Conservation (phyloP, 2,113 vertebrate species). For the Paramormyrops kingsleyae region DNA sequence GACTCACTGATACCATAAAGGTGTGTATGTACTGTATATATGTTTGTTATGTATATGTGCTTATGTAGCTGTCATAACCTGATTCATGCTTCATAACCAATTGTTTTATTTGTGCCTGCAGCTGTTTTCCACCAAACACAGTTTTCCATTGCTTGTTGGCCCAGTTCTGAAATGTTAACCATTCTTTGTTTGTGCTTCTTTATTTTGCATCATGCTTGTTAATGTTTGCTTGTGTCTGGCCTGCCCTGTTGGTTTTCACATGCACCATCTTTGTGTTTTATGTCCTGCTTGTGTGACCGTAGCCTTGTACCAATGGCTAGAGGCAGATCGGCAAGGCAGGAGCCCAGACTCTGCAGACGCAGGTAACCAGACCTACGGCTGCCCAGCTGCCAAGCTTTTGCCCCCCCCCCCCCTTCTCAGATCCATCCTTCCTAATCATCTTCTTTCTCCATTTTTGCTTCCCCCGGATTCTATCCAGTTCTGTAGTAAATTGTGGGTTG, state of each 20-base stretch:
- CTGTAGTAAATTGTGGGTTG: not conserved
- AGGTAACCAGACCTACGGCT: slow-evolving; percentile 69
- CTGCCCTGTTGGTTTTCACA: slow-evolving; percentile 30
- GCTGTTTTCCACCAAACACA: not conserved
- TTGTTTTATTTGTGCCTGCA: not conserved
- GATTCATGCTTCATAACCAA: not conserved
- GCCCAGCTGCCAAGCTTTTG: not conserved
- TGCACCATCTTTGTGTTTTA: slow-evolving; percentile 47
- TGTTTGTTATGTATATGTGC: not conserved
- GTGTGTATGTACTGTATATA: not conserved
- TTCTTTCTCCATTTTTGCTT: not conserved
- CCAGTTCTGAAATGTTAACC: slow-evolving; percentile 9
- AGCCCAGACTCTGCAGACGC: slow-evolving; percentile 71
- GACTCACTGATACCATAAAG: too few relatives aligned
- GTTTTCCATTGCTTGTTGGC: not conserved
- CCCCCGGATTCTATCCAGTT: not conserved
- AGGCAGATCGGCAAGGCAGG: slow-evolving; percentile 84
- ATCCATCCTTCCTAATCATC: not conserved
- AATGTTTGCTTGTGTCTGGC: slow-evolving; percentile 33
- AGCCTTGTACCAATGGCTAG: slow-evolving; percentile 93
- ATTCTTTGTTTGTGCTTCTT: not conserved
- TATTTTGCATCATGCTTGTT: slow-evolving; percentile 21
- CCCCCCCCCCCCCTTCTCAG: too few relatives aligned
- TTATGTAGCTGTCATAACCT: not conserved
- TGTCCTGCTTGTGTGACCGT: slow-evolving; percentile 64